Evolutionary conservation across 2,888 invertebrate species (phyloP).

Genomic region (Sabatieria punctata): DNA sequence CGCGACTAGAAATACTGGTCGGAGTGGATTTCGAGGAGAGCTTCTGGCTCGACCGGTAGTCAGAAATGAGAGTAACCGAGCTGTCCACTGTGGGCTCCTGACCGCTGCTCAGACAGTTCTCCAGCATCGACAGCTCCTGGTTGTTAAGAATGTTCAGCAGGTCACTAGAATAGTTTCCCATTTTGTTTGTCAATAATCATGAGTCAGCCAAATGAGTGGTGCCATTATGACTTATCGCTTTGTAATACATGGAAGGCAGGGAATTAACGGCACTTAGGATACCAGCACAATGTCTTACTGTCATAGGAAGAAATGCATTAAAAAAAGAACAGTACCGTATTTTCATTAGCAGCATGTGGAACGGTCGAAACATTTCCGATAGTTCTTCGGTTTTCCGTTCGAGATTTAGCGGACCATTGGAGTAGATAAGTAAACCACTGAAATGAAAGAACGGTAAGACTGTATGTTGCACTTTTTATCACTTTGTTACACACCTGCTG

Average conservation of each 20-base stretch:
- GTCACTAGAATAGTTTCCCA: slow-evolving; percentile 44
- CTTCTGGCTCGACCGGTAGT: too few relatives aligned
- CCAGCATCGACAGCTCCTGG: slow-evolving; percentile 63
- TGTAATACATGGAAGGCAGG: too few relatives aligned
- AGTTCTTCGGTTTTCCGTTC: slow-evolving; percentile 59
- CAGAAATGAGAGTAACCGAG: slow-evolving; percentile 4
- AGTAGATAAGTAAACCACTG: slow-evolving; percentile 61
- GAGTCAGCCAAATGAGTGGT: too few relatives aligned
- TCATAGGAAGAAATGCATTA: too few relatives aligned
- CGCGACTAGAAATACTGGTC: too few relatives aligned
- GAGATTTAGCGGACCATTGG: slow-evolving; percentile 78
- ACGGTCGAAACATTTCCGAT: slow-evolving; percentile 89
- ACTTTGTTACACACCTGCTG: too few relatives aligned
- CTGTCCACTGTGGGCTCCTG: slow-evolving; percentile 45
- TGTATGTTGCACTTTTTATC: too few relatives aligned
- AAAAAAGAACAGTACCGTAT: slow-evolving; percentile 21
- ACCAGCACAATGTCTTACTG: too few relatives aligned
- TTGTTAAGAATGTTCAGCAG: slow-evolving; percentile 69
- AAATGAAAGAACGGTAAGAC: too few relatives aligned
- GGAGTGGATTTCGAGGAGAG: too few relatives aligned
- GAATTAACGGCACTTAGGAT: too few relatives aligned
- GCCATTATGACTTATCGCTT: too few relatives aligned
- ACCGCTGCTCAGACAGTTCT: slow-evolving; percentile 72
- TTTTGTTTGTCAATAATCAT: neutral
- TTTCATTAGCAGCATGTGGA: slow-evolving; percentile 22